Base-by-base conservation (phyloP, 2,888 invertebrate genomes). In the Erebia ligea region DNA sequence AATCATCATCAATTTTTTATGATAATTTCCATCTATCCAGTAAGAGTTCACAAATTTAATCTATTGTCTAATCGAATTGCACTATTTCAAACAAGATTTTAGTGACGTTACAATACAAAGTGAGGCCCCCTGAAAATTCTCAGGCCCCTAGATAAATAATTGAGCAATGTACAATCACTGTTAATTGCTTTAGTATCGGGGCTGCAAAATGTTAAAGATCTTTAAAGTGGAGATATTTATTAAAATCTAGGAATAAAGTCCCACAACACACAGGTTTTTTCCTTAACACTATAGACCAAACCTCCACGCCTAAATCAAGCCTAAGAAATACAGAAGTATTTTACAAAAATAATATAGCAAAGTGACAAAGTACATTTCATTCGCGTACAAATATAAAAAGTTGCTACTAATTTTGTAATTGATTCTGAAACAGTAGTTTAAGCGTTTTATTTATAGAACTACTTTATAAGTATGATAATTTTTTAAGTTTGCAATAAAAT, bases 41-140 rank as follows among this genome's bases (percentile, higher is more conserved):
- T 62, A 34, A 19, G 21, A 61, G 56, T 65, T 64, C 13, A 34
- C 66, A 57, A n/a, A 13, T 25, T 11, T 48, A 40, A 56, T 63
- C 69, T 72, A 72, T 63, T 65, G 67, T 67, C 71, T 69, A 73
- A 67, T 73, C 59, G 50, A 67, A 67, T 52, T 62, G 66, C 40
- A 48, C 64, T 69, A 52, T 61, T 48, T 54, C 34, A 54, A 70
- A 54, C 62, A 66, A 54, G 34, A 59, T 52, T 19, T 15, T 9
- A 21, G 17, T 48, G 25, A 13, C 15, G 40, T 59, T 5, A 40
- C 57, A 59, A 17, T 63, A 59, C 52, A 52, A 45, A 52, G n/a
- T 58, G 17, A 17, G 17, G 59, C 40, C 40, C 40, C 59, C 9
- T 40, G n/a, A 17, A 59, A 59, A 59, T 40, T 59, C 25, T 11